Evolutionary conservation across 2,888 invertebrate species (phyloP).

Genomic region (Agrotis ipsilon): DNA sequence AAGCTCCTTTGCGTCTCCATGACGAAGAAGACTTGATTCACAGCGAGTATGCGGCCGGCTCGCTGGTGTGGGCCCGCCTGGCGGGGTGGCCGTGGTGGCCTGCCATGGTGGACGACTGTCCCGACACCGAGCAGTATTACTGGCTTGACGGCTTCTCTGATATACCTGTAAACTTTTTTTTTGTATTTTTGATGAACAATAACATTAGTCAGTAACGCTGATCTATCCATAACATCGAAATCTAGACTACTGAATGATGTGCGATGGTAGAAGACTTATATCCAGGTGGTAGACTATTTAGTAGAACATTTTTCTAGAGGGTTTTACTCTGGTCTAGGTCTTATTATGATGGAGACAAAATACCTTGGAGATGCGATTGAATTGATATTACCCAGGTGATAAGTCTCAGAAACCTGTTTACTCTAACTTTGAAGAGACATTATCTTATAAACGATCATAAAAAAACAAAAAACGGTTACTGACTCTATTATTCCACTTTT

Average conservation of each 20-base stretch:
- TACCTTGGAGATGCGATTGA: too few relatives aligned
- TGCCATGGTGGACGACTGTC: constrained; percentile 93
- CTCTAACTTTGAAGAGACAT: too few relatives aligned
- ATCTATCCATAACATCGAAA: background rate
- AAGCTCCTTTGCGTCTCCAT: constrained; percentile 82
- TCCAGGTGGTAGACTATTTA: background rate
- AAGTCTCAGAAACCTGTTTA: too few relatives aligned
- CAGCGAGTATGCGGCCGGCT: constrained; percentile 92
- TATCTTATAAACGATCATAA: too few relatives aligned
- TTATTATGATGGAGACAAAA: too few relatives aligned
- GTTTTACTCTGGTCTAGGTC: too few relatives aligned
- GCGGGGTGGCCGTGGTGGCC: constrained; percentile 94
- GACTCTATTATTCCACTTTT: constrained; percentile 59
- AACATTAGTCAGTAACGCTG: background rate
- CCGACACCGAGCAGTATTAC: constrained; percentile 91
- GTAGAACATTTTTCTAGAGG: too few relatives aligned
- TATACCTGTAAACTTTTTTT: constrained; percentile 83
- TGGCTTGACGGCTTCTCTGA: constrained; percentile 91
- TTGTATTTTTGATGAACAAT: background rate
- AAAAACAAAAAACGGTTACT: background rate
- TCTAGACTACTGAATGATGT: background rate
- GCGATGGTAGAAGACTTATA: background rate
- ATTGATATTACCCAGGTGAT: too few relatives aligned
- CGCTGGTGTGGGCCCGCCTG: constrained; percentile 92
- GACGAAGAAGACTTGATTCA: constrained; percentile 91